phyloP scores from a whole-genome alignment of 1,140 invertebrate species.

The Oedothorax gibbosus region DNA sequence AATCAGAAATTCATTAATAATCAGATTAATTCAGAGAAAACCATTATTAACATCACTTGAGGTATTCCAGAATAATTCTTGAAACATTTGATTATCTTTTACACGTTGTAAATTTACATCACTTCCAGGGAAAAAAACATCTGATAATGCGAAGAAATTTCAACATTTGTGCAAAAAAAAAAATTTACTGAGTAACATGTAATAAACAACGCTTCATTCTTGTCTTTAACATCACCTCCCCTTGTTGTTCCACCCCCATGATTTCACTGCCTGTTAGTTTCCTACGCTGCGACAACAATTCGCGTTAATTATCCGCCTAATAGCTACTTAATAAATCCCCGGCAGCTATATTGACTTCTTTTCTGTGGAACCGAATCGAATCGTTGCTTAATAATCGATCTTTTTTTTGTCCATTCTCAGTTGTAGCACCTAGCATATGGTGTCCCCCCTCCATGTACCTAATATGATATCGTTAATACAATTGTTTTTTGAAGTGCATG shows the following conservation, averaged over 20 bases:
- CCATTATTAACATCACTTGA: no score
- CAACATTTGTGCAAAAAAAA: no score
- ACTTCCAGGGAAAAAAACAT: no score
- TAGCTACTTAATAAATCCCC: slow-evolving; percentile 29
- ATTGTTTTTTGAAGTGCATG: neutral
- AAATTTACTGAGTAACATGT: no score
- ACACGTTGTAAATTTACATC: no score
- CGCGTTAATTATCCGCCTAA: slow-evolving; percentile 44
- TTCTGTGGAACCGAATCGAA: neutral
- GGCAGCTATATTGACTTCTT: slow-evolving; percentile 25
- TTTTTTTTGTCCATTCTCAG: slow-evolving; percentile 28
- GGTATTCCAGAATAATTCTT: no score
- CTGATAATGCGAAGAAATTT: no score
- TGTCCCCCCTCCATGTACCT: neutral
- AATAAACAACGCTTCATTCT: neutral
- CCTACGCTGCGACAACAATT: no score
- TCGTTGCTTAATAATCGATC: slow-evolving; percentile 43
- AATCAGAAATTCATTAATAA: no score
- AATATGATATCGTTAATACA: neutral
- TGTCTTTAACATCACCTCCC: neutral
- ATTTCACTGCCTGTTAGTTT: neutral
- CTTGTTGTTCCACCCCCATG: neutral
- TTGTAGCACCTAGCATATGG: slow-evolving; percentile 26
- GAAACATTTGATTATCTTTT: no score
- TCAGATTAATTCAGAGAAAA: no score